A percentile compares a stretch with the other conserved stretches of the same genome.
These are phyloP conservation scores for Penaeus indicus DNA, from an alignment of 1,140 invertebrate genomes.

Conservation along the genomic window DNA sequence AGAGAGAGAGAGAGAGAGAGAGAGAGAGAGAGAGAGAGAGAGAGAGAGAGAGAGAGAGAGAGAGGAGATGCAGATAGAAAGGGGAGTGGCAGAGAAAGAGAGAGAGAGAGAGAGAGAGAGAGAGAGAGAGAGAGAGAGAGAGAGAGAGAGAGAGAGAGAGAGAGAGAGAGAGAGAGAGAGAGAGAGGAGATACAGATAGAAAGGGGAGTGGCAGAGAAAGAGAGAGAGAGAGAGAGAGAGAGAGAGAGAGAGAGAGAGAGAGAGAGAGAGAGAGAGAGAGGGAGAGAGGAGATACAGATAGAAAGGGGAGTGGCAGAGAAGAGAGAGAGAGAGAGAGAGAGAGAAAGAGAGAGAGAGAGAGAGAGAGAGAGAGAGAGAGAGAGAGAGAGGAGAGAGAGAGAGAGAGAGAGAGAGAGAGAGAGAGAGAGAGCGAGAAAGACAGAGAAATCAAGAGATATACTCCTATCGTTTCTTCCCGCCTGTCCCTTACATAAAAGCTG, in stretches of 20 bases:
- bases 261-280: slow-evolving; percentile 27
- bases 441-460: background rate
- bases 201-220: background rate
- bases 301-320: too few species aligned
- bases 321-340: too few species aligned
- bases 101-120: background rate
- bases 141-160: background rate
- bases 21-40: too few species aligned
- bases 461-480: background rate
- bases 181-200: background rate
- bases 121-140: background rate
- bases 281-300: background rate
- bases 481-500: background rate
- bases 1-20: too few species aligned
- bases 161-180: background rate
- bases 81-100: background rate
- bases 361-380: too few species aligned
- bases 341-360: too few species aligned
- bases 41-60: too few species aligned
- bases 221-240: background rate
- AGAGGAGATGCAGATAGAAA: background rate
- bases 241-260: background rate
- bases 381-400: too few species aligned
- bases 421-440: too few species aligned
- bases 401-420: too few species aligned